These are phyloP conservation scores for Zootoca vivipara DNA, from an alignment of 2,113 vertebrate species.

Conservation along the genomic window DNA sequence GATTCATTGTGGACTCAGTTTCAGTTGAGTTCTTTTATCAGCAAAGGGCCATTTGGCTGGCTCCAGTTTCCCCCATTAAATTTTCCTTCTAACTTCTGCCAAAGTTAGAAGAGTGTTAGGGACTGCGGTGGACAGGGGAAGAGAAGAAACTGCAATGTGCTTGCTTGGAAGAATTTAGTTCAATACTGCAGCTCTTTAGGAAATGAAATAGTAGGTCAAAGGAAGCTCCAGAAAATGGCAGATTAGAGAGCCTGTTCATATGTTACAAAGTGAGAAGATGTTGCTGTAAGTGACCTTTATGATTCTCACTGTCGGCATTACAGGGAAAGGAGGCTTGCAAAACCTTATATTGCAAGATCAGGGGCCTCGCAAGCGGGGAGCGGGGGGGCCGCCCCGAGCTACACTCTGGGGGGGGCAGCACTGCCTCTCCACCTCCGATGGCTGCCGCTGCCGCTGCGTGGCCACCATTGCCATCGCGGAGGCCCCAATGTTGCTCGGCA, in stretches of 20 bases:
- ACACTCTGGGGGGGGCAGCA: too few species aligned
- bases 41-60: constrained; percentile 12
- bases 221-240: background rate
- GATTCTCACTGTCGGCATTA: background rate
- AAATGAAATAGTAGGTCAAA: background rate
- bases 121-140: background rate
- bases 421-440: too few species aligned
- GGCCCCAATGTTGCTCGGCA: too few species aligned
- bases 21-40: constrained; percentile 20
- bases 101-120: background rate
- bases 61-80: constrained; percentile 13
- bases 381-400: too few species aligned
- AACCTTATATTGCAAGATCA: background rate
- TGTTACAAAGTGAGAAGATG: background rate
- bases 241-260: background rate
- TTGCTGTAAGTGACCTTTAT: background rate
- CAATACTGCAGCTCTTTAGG: background rate
- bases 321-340: background rate
- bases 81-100: background rate
- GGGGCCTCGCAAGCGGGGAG: too few species aligned
- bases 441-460: too few species aligned
- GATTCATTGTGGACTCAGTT: constrained; percentile 22
- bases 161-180: background rate
- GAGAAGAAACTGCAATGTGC: background rate
- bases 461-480: too few species aligned